A percentile compares a stretch with the other conserved stretches of the same genome.
Evolutionary conservation across 2,888 invertebrate species (phyloP).

Genomic region (Melieria crassipennis): DNA sequence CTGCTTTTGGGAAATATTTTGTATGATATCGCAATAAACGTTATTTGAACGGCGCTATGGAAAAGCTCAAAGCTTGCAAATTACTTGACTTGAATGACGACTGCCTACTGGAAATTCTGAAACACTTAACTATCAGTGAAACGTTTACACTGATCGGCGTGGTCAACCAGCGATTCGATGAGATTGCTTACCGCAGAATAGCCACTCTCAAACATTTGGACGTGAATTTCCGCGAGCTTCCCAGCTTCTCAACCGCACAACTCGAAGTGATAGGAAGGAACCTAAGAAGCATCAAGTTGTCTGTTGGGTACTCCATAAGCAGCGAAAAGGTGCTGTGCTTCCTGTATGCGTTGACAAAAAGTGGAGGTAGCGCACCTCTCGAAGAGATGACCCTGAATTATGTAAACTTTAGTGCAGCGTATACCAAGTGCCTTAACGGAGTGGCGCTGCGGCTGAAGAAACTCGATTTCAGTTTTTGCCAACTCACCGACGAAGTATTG

Average conservation of each 20-base stretch:
- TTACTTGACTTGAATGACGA: constrained; percentile 41
- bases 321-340: constrained; percentile 28
- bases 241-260: constrained; percentile 32
- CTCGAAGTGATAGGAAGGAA: constrained; percentile 37
- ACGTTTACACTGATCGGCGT: constrained; percentile 34
- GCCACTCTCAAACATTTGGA: constrained; percentile 35
- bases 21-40: too few relatives aligned
- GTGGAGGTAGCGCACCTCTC: constrained; percentile 19
- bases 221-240: constrained; percentile 37
- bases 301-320: constrained; percentile 38
- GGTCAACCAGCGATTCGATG: constrained; percentile 32
- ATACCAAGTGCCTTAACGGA: constrained; percentile 23
- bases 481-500: constrained; percentile 40
- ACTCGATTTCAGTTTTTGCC: constrained; percentile 41
- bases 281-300: constrained; percentile 37
- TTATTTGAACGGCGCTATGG: too few relatives aligned
- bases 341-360: constrained; percentile 35
- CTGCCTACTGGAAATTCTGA: constrained; percentile 40
- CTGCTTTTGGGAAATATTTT: too few relatives aligned
- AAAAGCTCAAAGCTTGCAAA: too few relatives aligned
- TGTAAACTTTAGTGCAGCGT: constrained; percentile 38
- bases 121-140: constrained; percentile 38
- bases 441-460: constrained; percentile 28
- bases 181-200: constrained; percentile 38
- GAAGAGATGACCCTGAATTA: constrained; percentile 37